These are phyloP conservation scores for Electrophaes corylata DNA, from an alignment of 2,888 invertebrate genomes.

Conservation along the genomic window DNA sequence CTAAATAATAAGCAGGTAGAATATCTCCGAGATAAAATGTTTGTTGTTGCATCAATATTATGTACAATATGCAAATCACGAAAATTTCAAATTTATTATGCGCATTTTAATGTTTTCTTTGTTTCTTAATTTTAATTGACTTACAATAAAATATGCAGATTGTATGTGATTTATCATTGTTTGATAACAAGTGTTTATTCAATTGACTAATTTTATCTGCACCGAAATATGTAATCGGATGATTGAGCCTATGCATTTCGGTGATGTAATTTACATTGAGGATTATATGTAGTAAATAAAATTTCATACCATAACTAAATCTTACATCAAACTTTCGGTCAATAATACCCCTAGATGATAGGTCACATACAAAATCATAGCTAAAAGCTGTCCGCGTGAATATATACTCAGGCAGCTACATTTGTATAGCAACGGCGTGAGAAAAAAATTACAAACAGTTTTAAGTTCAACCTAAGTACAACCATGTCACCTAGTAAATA, in stretches of 20 bases:
- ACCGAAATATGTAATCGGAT: neutral
- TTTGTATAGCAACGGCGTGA: too few relatives aligned
- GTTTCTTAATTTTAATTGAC: conserved; percentile 8
- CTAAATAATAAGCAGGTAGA: too few relatives aligned
- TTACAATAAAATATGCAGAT: conserved; percentile 9
- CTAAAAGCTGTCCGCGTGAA: too few relatives aligned
- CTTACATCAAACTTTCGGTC: too few relatives aligned
- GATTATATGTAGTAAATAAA: too few relatives aligned
- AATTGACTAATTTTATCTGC: neutral
- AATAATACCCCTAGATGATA: too few relatives aligned
- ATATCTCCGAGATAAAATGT: neutral
- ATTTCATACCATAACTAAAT: too few relatives aligned
- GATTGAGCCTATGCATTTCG: neutral
- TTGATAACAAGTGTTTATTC: conserved; percentile 2
- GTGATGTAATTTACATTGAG: neutral
- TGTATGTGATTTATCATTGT: conserved; percentile 2
- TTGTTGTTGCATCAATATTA: neutral
- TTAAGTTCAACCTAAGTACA: too few relatives aligned
- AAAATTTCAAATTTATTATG: neutral
- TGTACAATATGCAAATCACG: neutral
- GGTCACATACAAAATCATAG: too few relatives aligned
- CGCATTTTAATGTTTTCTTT: conserved; percentile 7
- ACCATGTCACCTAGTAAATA: too few relatives aligned
- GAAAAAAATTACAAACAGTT: too few relatives aligned
- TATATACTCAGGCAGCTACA: too few relatives aligned